phyloP scores from a whole-genome alignment of 1,140 invertebrate species.

The Latrodectus geometricus region DNA sequence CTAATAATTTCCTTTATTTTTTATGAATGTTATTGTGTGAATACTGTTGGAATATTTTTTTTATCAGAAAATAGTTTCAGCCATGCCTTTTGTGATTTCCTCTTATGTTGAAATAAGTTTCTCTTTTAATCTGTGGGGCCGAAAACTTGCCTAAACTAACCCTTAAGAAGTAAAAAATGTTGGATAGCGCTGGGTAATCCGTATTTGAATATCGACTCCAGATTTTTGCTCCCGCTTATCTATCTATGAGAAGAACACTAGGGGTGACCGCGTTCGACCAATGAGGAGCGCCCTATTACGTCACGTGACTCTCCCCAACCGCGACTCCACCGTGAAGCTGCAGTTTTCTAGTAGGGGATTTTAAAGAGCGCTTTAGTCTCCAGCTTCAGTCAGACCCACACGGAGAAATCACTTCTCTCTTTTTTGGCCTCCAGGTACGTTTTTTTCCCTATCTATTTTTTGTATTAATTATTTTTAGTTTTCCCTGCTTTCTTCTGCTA shows the following conservation, averaged over 20 bases:
- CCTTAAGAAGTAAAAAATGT: too few relatives aligned
- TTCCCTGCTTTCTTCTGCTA: too few relatives aligned
- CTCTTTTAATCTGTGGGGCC: too few relatives aligned
- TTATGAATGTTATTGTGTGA: too few relatives aligned
- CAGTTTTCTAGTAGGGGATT: conserved; percentile 31
- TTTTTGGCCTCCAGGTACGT: not conserved
- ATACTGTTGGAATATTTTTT: too few relatives aligned
- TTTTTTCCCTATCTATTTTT: too few relatives aligned
- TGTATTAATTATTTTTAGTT: too few relatives aligned
- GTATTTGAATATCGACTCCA: conserved; percentile 53
- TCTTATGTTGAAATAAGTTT: too few relatives aligned
- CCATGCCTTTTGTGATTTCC: too few relatives aligned
- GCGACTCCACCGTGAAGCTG: conserved; percentile 14
- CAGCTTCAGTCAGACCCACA: conserved; percentile 1
- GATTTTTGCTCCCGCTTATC: conserved; percentile 31
- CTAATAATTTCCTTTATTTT: too few relatives aligned
- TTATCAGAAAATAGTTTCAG: too few relatives aligned
- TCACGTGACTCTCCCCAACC: conserved; percentile 44
- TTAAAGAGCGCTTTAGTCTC: not conserved
- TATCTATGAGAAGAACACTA: conserved; percentile 36
- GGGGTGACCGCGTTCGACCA: conserved; percentile 48
- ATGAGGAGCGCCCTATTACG: conserved; percentile 25
- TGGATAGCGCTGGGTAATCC: not conserved
- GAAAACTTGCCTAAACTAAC: too few relatives aligned
- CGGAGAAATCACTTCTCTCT: not conserved